Evolutionary conservation across 2,113 vertebrate species (phyloP).

Genomic region (Gopherus evgoodei): DNA sequence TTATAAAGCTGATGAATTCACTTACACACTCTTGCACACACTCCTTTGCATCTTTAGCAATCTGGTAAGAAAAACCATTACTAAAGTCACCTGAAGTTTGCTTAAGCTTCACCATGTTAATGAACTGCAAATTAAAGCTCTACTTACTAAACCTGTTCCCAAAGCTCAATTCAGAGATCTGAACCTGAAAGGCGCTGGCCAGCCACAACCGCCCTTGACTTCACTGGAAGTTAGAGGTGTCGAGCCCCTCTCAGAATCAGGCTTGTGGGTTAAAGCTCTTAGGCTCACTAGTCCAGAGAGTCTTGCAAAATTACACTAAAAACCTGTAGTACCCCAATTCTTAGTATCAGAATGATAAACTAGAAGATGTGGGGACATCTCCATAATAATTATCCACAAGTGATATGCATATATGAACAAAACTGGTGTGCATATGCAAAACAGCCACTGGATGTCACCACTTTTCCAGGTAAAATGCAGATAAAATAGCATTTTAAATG

Average conservation of each 20-base stretch:
- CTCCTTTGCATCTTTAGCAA: conserved; percentile 98
- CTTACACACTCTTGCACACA: conserved; percentile 99
- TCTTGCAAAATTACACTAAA: not conserved
- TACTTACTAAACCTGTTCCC: not conserved
- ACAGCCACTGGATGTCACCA: conserved; percentile 35
- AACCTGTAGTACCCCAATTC: not conserved
- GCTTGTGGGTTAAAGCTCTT: not conserved
- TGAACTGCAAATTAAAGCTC: not conserved
- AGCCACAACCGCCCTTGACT: not conserved
- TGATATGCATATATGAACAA: not conserved
- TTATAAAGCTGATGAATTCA: conserved; percentile 99
- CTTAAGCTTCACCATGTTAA: not conserved
- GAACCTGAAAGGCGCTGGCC: not conserved
- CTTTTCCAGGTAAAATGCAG: not conserved
- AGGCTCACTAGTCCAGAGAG: not conserved
- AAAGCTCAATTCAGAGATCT: not conserved
- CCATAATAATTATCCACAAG: not conserved
- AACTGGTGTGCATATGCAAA: not conserved
- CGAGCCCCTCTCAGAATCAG: not conserved
- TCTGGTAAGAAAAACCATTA: conserved; percentile 77
- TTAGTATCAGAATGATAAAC: not conserved
- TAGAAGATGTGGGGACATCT: not conserved
- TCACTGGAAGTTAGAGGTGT: too few species aligned
- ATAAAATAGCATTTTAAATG: not conserved
- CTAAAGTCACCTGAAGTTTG: not conserved